Percentiles rank a stretch among this genome's conserved stretches.
phyloP scores from a whole-genome alignment of 2,113 vertebrate genomes.

The Panurus biarmicus region DNA sequence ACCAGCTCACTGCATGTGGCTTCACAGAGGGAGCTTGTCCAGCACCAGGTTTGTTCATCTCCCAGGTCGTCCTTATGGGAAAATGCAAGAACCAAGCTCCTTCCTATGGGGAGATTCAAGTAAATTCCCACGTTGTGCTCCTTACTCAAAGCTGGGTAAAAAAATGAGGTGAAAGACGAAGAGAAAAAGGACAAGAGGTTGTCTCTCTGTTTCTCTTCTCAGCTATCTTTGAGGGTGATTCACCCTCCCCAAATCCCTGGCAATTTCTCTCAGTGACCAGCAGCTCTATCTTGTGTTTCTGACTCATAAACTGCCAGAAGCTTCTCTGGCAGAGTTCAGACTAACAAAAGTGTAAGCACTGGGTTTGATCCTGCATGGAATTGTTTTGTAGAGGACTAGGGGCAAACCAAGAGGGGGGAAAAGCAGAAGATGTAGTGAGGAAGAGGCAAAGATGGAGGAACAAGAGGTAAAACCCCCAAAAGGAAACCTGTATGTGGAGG shows the following conservation, averaged over 20 bases:
- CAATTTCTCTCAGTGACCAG: not conserved
- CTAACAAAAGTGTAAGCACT: not conserved
- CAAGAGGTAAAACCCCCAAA: not conserved
- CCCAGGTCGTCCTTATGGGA: not conserved
- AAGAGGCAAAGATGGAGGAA: not conserved
- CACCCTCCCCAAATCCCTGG: not conserved
- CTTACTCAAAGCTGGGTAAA: not conserved
- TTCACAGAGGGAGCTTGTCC: not conserved
- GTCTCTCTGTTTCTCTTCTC: not conserved
- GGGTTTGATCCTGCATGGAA: not conserved
- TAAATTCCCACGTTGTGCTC: not conserved
- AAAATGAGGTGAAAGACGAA: not conserved
- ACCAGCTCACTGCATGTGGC: accelerated
- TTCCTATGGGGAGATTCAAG: not conserved
- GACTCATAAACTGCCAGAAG: conserved; percentile 17
- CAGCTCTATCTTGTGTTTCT: not conserved
- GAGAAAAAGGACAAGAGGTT: not conserved
- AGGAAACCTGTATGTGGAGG: accelerated
- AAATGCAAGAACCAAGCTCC: not conserved
- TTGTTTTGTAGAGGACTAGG: not conserved
- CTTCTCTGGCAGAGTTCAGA: not conserved
- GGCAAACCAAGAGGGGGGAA: not conserved
- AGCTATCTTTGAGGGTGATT: not conserved
- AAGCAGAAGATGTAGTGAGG: not conserved
- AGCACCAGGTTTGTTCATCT: not conserved